A percentile compares a stretch with the other conserved stretches of the same genome.
phyloP scores from a whole-genome alignment of 1,140 invertebrate species.

The Diachasmimorpha longicaudata region DNA sequence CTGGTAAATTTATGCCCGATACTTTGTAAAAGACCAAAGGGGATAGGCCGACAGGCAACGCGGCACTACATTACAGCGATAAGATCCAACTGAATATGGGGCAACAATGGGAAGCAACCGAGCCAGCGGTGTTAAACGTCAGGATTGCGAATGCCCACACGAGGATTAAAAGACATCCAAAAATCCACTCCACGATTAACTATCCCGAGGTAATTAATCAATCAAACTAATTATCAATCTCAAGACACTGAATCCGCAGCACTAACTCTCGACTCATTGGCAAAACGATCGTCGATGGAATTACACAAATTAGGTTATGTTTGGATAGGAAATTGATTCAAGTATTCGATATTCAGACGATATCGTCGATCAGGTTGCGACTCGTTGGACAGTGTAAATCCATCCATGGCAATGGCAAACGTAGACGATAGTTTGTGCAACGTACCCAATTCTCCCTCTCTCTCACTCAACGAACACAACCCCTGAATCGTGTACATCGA shows the following conservation, averaged over 20 bases:
- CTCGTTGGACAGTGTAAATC: conserved; percentile 12
- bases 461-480: conserved; percentile 20
- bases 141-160: background rate
- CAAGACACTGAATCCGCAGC: background rate
- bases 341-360: conserved; percentile 11
- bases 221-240: background rate
- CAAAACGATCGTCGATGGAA: background rate
- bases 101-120: background rate
- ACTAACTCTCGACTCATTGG: background rate
- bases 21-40: conserved; percentile 10
- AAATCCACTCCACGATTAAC: too few relatives aligned
- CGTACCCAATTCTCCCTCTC: background rate
- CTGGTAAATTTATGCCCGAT: conserved; percentile 7
- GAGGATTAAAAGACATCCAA: background rate
- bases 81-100: conserved; percentile 14
- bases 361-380: conserved; percentile 3
- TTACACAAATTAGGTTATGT: conserved; percentile 14
- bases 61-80: conserved; percentile 23
- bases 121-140: background rate
- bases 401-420: background rate
- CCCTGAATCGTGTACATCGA: conserved; percentile 41
- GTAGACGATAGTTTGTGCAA: conserved; percentile 2
- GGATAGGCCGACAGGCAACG: conserved; percentile 5
- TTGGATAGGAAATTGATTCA: conserved; percentile 13
- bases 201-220: background rate